phyloP scores from a whole-genome alignment of 2,888 invertebrate species.

The Chydorus sphaericus region DNA sequence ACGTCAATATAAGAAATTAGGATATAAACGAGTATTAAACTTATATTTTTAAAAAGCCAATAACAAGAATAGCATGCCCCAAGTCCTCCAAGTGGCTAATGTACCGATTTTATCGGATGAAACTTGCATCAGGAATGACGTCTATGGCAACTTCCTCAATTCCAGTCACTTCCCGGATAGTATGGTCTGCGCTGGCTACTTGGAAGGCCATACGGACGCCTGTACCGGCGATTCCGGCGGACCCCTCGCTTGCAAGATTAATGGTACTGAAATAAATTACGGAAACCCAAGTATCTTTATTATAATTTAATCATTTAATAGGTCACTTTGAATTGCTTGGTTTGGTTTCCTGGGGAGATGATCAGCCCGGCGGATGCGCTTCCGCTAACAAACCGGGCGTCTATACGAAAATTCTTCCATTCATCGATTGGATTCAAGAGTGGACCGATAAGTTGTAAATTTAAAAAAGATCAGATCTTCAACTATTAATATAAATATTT shows the following conservation, averaged over 20 bases:
- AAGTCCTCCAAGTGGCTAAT: constrained; percentile 43
- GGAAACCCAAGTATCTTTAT: background rate
- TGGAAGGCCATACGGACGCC: constrained; percentile 59
- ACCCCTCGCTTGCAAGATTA: constrained; percentile 51
- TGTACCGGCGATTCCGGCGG: constrained; percentile 71
- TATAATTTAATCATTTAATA: constrained; percentile 17
- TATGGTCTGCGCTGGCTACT: constrained; percentile 65
- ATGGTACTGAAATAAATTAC: constrained; percentile 29
- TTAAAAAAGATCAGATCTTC: too few relatives aligned
- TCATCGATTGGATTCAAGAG: background rate
- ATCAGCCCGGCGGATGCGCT: constrained; percentile 53
- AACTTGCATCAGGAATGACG: constrained; percentile 43
- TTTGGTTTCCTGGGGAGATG: constrained; percentile 52
- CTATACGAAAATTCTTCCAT: background rate
- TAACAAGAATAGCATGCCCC: constrained; percentile 40
- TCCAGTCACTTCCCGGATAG: constrained; percentile 47
- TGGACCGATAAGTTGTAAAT: too few relatives aligned
- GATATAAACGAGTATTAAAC: background rate
- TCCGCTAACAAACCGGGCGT: constrained; percentile 53
- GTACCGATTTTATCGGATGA: constrained; percentile 46
- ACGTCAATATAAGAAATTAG: constrained; percentile 12
- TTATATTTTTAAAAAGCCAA: constrained; percentile 28
- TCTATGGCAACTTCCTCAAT: constrained; percentile 45
- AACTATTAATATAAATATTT: too few relatives aligned
- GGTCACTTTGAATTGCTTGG: constrained; percentile 46